Evolutionary conservation across 1,140 invertebrate species (phyloP).

Genomic region (Lepidurus packardi): DNA sequence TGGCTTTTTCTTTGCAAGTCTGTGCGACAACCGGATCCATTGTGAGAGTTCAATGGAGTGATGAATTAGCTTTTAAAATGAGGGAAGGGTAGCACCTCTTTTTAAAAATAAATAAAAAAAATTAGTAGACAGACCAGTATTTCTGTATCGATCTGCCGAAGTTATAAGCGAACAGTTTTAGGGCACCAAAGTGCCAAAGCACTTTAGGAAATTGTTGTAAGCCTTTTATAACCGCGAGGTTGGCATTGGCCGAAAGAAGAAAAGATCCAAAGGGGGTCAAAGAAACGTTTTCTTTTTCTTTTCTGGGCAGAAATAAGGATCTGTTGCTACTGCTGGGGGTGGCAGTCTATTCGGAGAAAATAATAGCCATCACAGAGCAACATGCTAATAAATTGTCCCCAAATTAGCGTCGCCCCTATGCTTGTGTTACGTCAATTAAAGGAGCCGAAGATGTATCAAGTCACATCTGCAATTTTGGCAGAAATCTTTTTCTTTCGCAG

Average conservation of each 20-base stretch:
- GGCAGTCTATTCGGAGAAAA: neutral
- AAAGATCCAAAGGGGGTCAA: neutral
- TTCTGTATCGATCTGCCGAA: constrained; percentile 10
- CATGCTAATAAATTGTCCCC: neutral
- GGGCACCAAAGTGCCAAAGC: neutral
- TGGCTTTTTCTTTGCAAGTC: too few relatives aligned
- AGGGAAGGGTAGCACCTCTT: neutral
- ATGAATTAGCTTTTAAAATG: neutral
- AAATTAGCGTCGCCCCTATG: neutral
- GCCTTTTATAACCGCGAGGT: neutral
- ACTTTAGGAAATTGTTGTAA: constrained; percentile 20
- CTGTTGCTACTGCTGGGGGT: neutral
- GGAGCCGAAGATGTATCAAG: neutral
- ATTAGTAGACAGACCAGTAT: neutral
- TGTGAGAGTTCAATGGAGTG: neutral
- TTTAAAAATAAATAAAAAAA: neutral
- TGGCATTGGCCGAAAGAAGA: neutral
- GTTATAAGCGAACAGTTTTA: neutral
- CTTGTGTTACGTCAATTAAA: neutral
- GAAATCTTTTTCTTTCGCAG: too few relatives aligned
- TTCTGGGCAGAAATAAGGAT: neutral
- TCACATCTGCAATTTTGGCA: too few relatives aligned
- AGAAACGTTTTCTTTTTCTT: neutral
- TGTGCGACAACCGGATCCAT: neutral
- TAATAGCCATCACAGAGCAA: neutral